phyloP scores from a whole-genome alignment of 2,888 invertebrate species.

The Tortricodes alternella region DNA sequence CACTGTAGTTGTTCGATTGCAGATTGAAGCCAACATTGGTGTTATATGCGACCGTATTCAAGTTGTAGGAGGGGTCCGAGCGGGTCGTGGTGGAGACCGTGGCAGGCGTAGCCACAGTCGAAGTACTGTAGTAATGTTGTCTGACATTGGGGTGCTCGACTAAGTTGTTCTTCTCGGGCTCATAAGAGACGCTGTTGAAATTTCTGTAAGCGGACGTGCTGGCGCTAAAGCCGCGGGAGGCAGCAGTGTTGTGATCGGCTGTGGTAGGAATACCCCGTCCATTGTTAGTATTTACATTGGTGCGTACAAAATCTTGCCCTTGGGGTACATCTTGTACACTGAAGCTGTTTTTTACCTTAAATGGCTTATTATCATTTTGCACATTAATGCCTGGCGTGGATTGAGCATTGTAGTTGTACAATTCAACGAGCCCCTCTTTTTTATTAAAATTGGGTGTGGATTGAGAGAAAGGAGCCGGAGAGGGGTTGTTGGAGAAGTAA shows the following conservation, averaged over 20 bases:
- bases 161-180: slow-evolving; percentile 69
- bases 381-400: slow-evolving; percentile 60
- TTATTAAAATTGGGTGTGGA: slow-evolving; percentile 54
- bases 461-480: slow-evolving; percentile 56
- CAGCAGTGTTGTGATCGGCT: slow-evolving; percentile 51
- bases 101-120: slow-evolving; percentile 57
- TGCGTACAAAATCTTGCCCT: slow-evolving; percentile 58
- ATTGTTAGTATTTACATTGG: slow-evolving; percentile 46
- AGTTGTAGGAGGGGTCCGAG: slow-evolving; percentile 53
- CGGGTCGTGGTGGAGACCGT: slow-evolving; percentile 58
- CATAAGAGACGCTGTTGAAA: slow-evolving; percentile 70
- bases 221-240: slow-evolving; percentile 49
- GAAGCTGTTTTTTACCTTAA: slow-evolving; percentile 67
- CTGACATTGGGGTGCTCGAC: slow-evolving; percentile 54
- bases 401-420: slow-evolving; percentile 73
- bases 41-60: slow-evolving; percentile 74
- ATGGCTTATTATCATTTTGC: slow-evolving; percentile 59
- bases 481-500: slow-evolving; percentile 54
- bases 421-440: slow-evolving; percentile 70
- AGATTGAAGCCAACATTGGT: slow-evolving; percentile 71
- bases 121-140: slow-evolving; percentile 60
- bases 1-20: slow-evolving; percentile 60
- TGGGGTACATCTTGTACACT: slow-evolving; percentile 56
- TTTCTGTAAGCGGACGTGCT: slow-evolving; percentile 64
- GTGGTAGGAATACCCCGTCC: slow-evolving; percentile 47